A percentile compares a stretch with the other conserved stretches of the same genome.
phyloP scores from a whole-genome alignment of 2,888 invertebrate genomes.

The Hyposoter dolosus region DNA sequence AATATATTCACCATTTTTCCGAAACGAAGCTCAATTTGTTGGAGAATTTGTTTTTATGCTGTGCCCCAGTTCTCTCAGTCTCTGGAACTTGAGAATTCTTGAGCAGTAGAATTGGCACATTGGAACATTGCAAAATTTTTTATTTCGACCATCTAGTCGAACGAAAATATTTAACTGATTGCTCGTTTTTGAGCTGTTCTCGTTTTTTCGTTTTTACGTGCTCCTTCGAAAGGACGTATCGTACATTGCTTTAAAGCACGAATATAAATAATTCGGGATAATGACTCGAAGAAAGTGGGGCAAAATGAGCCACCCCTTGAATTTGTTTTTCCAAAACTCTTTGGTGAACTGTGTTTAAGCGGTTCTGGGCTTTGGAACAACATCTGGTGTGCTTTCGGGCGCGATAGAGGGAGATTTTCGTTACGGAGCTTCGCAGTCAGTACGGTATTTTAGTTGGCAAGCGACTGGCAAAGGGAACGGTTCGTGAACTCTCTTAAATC shows the following conservation, averaged over 20 bases:
- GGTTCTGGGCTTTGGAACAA: conserved; percentile 29
- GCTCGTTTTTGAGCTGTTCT: background rate
- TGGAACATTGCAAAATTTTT: background rate
- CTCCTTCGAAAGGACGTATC: background rate
- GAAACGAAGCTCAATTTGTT: background rate
- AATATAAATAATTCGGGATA: background rate
- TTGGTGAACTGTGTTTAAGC: background rate
- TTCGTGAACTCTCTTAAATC: conserved; percentile 52
- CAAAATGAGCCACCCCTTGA: conserved; percentile 12
- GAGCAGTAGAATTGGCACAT: background rate
- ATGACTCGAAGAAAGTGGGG: background rate
- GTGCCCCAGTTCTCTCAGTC: background rate
- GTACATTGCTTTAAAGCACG: background rate
- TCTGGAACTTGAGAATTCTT: background rate
- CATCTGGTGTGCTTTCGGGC: conserved; percentile 35
- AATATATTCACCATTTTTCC: background rate
- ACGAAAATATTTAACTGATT: background rate
- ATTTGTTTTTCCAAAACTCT: conserved; percentile 30
- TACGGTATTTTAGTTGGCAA: conserved; percentile 66
- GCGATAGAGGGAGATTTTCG: conserved; percentile 20
- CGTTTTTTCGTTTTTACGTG: background rate
- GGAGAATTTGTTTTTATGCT: background rate
- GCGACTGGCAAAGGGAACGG: conserved; percentile 57
- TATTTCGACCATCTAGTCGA: background rate
- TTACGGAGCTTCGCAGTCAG: background rate